Evolutionary conservation across 2,888 invertebrate genomes (phyloP).

Genomic region (Drosophila gaucha): DNA sequence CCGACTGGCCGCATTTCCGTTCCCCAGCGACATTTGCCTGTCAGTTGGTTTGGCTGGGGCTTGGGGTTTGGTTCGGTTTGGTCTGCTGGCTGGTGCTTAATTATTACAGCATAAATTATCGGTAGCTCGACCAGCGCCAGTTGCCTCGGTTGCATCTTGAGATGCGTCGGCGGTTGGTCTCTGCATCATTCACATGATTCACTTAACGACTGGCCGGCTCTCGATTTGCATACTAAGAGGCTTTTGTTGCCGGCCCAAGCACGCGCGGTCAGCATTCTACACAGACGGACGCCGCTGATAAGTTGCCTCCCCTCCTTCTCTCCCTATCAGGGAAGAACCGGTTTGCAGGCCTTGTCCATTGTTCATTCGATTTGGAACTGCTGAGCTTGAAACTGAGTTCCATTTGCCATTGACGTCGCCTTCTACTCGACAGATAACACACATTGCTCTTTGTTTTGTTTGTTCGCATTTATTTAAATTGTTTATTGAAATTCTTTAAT

Average conservation of each 20-base stretch:
- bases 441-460: slow-evolving; percentile 61
- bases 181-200: slow-evolving; percentile 60
- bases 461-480: slow-evolving; percentile 52
- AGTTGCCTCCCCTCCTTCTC: slow-evolving; percentile 23
- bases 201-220: slow-evolving; percentile 52
- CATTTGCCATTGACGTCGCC: slow-evolving; percentile 38
- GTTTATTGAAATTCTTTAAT: slow-evolving; percentile 17
- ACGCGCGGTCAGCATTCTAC: slow-evolving; percentile 36
- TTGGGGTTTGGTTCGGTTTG: slow-evolving; percentile 27
- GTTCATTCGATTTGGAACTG: slow-evolving; percentile 18
- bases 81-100: slow-evolving; percentile 61
- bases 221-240: slow-evolving; percentile 77
- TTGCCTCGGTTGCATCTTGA: slow-evolving; percentile 56
- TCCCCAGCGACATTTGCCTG: slow-evolving; percentile 59
- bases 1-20: slow-evolving; percentile 51
- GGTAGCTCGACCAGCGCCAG: slow-evolving; percentile 21
- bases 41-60: slow-evolving; percentile 48
- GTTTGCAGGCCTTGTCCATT: slow-evolving; percentile 43
- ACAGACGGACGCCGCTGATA: slow-evolving; percentile 36
- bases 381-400: slow-evolving; percentile 25
- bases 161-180: slow-evolving; percentile 44
- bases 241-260: slow-evolving; percentile 50
- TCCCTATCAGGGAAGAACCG: no score
- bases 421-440: slow-evolving; percentile 42
- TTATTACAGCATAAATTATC: slow-evolving; percentile 80